Evolutionary conservation across 2,113 vertebrate genomes (phyloP).

Genomic region (Cygnus buccinator): DNA sequence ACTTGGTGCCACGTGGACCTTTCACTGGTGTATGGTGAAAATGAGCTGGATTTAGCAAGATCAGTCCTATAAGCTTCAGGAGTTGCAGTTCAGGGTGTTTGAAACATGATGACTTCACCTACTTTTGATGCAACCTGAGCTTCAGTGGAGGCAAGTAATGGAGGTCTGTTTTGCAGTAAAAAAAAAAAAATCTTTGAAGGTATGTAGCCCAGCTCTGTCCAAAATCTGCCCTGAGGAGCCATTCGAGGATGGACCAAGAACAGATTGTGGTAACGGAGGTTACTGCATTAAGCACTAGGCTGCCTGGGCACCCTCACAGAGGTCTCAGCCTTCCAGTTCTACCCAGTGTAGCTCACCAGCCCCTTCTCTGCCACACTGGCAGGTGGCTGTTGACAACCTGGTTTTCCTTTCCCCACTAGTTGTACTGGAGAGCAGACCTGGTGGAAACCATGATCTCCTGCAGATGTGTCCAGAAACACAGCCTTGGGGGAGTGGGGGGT

Average conservation of each 20-base stretch:
- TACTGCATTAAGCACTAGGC: background rate
- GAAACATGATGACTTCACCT: background rate
- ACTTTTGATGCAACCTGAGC: background rate
- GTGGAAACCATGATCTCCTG: background rate
- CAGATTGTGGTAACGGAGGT: rapidly evolving
- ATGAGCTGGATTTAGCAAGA: background rate
- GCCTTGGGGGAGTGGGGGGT: background rate
- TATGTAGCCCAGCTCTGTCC: background rate
- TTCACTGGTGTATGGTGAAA: background rate
- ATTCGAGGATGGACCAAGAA: background rate
- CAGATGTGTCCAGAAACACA: background rate
- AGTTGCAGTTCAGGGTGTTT: background rate
- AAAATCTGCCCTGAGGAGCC: background rate
- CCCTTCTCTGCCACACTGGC: background rate
- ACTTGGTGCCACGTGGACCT: rapidly evolving
- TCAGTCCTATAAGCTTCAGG: background rate
- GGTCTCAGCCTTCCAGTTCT: background rate
- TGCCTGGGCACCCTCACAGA: rapidly evolving
- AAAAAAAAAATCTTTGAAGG: background rate
- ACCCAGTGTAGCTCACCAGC: background rate
- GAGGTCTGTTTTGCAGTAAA: background rate
- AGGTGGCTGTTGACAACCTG: background rate
- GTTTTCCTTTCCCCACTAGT: background rate
- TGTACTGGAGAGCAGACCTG: background rate
- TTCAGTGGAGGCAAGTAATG: background rate